A percentile compares a stretch with the other conserved stretches of the same genome.
These are phyloP conservation scores for Maccullochella peelii DNA, from an alignment of 2,113 vertebrate genomes.

Conservation along the genomic window DNA sequence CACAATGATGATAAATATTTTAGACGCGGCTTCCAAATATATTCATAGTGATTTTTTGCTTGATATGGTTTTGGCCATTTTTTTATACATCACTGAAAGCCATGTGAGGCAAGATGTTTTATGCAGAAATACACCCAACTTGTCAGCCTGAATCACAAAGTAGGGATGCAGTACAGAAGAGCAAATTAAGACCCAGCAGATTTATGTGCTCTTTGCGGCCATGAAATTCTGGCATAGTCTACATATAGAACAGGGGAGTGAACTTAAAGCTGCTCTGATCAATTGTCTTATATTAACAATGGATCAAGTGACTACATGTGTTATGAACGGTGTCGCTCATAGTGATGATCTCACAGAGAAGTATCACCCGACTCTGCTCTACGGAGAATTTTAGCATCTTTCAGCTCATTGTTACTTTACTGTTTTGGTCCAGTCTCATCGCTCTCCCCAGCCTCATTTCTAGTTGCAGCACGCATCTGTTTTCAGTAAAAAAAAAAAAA, in stretches of 20 bases:
- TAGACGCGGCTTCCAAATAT: conserved; percentile 44
- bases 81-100: conserved; percentile 23
- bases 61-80: conserved; percentile 31
- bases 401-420: background rate
- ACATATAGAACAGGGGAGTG: background rate
- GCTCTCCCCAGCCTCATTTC: background rate
- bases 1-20: conserved; percentile 63
- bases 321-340: background rate
- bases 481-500: background rate
- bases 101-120: background rate
- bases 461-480: background rate
- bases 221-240: background rate
- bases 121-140: background rate
- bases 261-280: background rate
- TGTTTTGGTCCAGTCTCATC: background rate
- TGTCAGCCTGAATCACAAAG: conserved; percentile 7
- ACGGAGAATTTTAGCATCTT: too few relatives aligned
- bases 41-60: conserved; percentile 43
- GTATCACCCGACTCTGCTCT: background rate
- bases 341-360: background rate
- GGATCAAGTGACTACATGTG: background rate
- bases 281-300: background rate
- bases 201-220: background rate
- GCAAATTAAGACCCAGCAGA: background rate
- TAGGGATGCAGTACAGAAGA: background rate